These are phyloP conservation scores for Nannobrachium achirus DNA, from an alignment of 2,113 vertebrate genomes.

Conservation along the genomic window DNA sequence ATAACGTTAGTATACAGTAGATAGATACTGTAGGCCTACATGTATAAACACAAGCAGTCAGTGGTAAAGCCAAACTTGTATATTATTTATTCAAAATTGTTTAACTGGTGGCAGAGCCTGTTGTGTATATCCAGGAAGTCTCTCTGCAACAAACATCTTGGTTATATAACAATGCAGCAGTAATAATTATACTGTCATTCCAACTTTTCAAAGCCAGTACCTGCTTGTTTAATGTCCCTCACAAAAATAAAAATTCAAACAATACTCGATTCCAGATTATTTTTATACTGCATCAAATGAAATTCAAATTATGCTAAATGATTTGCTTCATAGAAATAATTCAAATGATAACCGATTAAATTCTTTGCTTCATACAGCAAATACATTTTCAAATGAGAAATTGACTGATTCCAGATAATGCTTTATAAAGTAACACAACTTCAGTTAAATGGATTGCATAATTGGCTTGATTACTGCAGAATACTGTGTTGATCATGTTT, in stretches of 20 bases:
- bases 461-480: too few relatives aligned
- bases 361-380: too few relatives aligned
- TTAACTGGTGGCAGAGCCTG: background rate
- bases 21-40: background rate
- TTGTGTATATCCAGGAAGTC: background rate
- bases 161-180: background rate
- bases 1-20: background rate
- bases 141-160: background rate
- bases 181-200: background rate
- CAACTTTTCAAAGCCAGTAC: background rate
- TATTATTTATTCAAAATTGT: background rate
- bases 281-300: too few relatives aligned
- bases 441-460: too few relatives aligned
- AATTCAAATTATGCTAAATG: too few relatives aligned
- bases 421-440: too few relatives aligned
- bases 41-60: background rate
- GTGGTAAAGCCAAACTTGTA: background rate
- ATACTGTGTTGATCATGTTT: too few relatives aligned
- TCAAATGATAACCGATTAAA: too few relatives aligned
- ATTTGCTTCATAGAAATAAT: too few relatives aligned
- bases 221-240: slow-evolving; percentile 11
- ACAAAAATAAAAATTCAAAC: slow-evolving; percentile 34
- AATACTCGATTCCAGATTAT: background rate
- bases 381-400: too few relatives aligned
- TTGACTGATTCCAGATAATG: too few relatives aligned